Evolutionary conservation across 2,113 vertebrate species (phyloP).

Genomic region (Parotia lawesii): DNA sequence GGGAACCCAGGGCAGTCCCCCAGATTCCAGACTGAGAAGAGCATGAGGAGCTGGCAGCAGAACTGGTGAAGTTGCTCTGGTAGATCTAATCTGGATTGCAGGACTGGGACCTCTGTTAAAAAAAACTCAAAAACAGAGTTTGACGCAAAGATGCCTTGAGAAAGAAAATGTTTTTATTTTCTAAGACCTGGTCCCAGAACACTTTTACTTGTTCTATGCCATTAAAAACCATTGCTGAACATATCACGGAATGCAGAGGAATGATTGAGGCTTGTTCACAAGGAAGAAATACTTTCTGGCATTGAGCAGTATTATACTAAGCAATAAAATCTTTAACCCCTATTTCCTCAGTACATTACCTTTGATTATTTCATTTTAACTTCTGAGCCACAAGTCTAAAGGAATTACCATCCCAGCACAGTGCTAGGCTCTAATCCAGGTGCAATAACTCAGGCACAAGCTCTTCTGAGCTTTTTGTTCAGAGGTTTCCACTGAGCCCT

Average conservation of each 20-base stretch:
- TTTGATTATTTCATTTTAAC: neutral
- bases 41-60: neutral
- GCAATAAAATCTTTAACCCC: neutral
- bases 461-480: neutral
- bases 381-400: neutral
- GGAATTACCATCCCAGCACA: neutral
- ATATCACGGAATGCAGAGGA: neutral
- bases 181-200: neutral
- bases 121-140: neutral
- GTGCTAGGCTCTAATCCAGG: neutral
- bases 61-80: accelerated
- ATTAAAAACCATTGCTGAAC: neutral
- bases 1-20: neutral
- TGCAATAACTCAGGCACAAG: neutral
- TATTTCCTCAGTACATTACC: neutral
- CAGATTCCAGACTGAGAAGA: neutral
- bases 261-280: neutral
- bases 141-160: neutral
- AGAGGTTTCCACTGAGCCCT: neutral
- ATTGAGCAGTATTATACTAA: neutral
- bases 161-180: neutral
- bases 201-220: neutral
- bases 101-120: neutral
- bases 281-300: neutral
- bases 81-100: neutral